Evolutionary conservation across 2,888 invertebrate species (phyloP).

Genomic region (Epirrita christyi): DNA sequence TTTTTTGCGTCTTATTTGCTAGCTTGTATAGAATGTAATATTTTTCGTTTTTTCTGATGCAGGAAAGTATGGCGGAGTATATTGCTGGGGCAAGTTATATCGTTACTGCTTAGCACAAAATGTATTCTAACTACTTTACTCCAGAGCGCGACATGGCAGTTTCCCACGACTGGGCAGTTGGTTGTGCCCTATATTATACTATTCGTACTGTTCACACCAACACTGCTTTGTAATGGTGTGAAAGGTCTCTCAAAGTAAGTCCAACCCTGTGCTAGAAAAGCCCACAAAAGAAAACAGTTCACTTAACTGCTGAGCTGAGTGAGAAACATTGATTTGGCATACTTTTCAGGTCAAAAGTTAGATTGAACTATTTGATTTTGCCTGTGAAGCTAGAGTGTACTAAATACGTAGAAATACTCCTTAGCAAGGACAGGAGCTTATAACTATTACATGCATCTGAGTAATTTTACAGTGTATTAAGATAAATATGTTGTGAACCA

Average conservation of each 20-base stretch:
- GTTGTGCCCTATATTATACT: constrained; percentile 91
- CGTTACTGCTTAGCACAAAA: constrained; percentile 90
- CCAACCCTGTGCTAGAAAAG: too few relatives aligned
- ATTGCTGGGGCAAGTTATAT: constrained; percentile 90
- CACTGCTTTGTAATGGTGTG: constrained; percentile 89
- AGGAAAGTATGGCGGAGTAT: constrained; percentile 91
- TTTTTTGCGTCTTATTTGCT: constrained; percentile 9
- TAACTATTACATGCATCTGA: too few relatives aligned
- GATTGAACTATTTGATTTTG: too few relatives aligned
- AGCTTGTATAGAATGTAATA: not conserved
- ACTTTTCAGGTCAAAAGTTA: too few relatives aligned
- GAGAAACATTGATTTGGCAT: too few relatives aligned
- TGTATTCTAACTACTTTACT: constrained; percentile 90
- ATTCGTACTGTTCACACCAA: constrained; percentile 90
- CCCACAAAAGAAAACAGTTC: too few relatives aligned
- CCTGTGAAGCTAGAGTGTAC: too few relatives aligned
- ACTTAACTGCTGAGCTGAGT: too few relatives aligned
- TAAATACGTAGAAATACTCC: too few relatives aligned
- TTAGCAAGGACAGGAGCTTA: too few relatives aligned
- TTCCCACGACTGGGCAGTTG: constrained; percentile 92
- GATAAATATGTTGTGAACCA: too few relatives aligned
- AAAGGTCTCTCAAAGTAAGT: constrained; percentile 87
- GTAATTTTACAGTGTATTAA: too few relatives aligned
- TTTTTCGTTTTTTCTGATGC: constrained; percentile 42
- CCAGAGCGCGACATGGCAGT: constrained; percentile 87